Evolutionary conservation across 2,888 invertebrate genomes (phyloP).

Genomic region (Amaurobius ferox): DNA sequence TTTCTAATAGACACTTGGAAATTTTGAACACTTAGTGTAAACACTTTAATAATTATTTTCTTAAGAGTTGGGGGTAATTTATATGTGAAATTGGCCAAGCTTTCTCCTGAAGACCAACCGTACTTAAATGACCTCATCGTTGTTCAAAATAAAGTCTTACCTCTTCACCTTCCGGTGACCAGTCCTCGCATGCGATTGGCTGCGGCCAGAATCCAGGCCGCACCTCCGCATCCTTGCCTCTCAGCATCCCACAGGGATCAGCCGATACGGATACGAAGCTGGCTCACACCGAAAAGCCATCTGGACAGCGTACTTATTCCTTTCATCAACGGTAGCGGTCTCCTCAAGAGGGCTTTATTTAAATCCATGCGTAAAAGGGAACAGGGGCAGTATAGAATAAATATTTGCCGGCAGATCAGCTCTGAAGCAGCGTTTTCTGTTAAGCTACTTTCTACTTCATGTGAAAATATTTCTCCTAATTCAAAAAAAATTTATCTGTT

Average conservation of each 20-base stretch:
- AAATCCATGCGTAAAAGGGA: not conserved
- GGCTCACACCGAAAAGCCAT: constrained; percentile 24
- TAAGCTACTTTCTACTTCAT: too few relatives aligned
- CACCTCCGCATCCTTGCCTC: constrained; percentile 24
- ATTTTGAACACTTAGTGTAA: too few relatives aligned
- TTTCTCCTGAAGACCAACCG: too few relatives aligned
- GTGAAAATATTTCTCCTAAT: too few relatives aligned
- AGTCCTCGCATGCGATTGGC: constrained; percentile 14
- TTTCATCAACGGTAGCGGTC: not conserved
- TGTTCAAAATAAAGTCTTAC: constrained; percentile 8
- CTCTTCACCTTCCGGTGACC: constrained; percentile 24
- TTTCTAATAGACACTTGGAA: too few relatives aligned
- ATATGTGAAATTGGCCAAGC: too few relatives aligned
- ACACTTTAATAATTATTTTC: too few relatives aligned
- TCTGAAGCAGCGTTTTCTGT: too few relatives aligned
- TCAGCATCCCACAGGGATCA: not conserved
- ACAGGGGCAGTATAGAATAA: not conserved
- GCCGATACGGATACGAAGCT: not conserved
- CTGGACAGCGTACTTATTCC: constrained; percentile 28
- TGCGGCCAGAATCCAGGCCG: constrained; percentile 48
- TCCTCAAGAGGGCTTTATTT: not conserved
- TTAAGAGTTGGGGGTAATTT: too few relatives aligned
- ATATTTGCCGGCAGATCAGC: too few relatives aligned
- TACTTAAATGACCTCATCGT: too few relatives aligned
- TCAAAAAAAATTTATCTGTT: too few relatives aligned